Percentiles rank a stretch among this genome's conserved stretches.
phyloP scores from a whole-genome alignment of 1,140 invertebrate genomes.

The Glossosoma conforme region DNA sequence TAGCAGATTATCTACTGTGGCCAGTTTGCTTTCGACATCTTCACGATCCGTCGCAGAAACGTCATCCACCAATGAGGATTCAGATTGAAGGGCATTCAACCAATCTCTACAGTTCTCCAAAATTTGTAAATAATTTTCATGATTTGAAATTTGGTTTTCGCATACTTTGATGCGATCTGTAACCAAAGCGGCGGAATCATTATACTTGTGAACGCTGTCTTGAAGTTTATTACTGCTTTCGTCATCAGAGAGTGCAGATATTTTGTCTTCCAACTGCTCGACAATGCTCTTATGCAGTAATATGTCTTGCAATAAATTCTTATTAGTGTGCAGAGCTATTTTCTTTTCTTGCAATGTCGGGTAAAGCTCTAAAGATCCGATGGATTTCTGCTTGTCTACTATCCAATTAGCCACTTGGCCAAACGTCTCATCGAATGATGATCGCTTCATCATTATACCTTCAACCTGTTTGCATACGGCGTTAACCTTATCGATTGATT shows the following conservation, averaged over 20 bases:
- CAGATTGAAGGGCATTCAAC: constrained; percentile 63
- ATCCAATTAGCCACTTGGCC: constrained; percentile 79
- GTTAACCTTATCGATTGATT: constrained; percentile 77
- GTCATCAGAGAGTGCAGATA: constrained; percentile 66
- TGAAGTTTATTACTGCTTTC: constrained; percentile 67
- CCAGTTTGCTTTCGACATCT: constrained; percentile 67
- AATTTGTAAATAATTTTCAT: constrained; percentile 75
- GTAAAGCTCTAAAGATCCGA: constrained; percentile 62
- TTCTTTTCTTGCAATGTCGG: constrained; percentile 81
- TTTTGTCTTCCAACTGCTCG: constrained; percentile 71
- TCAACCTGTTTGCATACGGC: constrained; percentile 81
- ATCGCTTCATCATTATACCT: constrained; percentile 77
- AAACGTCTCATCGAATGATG: constrained; percentile 86
- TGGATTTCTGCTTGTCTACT: constrained; percentile 65
- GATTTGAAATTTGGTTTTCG: constrained; percentile 71
- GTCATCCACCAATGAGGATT: constrained; percentile 61
- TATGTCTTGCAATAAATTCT: constrained; percentile 75
- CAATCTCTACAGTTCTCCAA: constrained; percentile 72
- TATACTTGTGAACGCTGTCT: constrained; percentile 65
- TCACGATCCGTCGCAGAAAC: constrained; percentile 69
- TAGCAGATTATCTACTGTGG: constrained; percentile 69
- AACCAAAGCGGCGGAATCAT: constrained; percentile 61
- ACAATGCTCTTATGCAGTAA: constrained; percentile 73
- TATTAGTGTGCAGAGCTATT: constrained; percentile 69
- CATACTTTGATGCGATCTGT: constrained; percentile 60